These are phyloP conservation scores for Silurus meridionalis DNA, from an alignment of 2,113 vertebrate species.

Conservation along the genomic window DNA sequence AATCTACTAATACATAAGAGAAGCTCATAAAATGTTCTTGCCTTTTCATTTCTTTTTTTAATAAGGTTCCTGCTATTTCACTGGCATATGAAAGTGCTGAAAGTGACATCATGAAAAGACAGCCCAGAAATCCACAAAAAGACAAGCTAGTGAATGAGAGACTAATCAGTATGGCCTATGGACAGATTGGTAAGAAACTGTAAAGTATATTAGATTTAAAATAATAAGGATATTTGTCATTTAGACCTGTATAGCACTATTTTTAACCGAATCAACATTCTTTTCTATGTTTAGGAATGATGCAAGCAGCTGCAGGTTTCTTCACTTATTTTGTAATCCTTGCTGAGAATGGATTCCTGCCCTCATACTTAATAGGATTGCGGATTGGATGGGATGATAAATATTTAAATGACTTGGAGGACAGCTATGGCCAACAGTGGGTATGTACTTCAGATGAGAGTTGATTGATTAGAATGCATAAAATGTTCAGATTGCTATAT, in stretches of 20 bases:
- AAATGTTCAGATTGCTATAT: not conserved
- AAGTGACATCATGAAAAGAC: constrained; percentile 95
- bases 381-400: constrained; percentile 79
- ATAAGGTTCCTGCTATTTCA: constrained; percentile 89
- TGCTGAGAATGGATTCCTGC: constrained; percentile 82
- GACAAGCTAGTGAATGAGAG: constrained; percentile 92
- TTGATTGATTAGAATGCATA: not conserved
- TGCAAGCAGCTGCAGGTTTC: constrained; percentile 79
- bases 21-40: not conserved
- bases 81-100: constrained; percentile 89
- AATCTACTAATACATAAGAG: no score
- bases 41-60: not conserved
- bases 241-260: not conserved
- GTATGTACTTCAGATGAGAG: constrained; percentile 59
- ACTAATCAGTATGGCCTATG: constrained; percentile 91
- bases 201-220: not conserved
- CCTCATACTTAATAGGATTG: constrained; percentile 72
- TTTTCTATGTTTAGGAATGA: constrained; percentile 66
- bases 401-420: constrained; percentile 73
- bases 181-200: constrained; percentile 80
- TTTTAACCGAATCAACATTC: not conserved
- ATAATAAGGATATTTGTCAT: not conserved
- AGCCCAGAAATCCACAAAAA: constrained; percentile 84
- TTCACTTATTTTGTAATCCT: constrained; percentile 84
- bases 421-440: constrained; percentile 79